Conservation (phyloP, 2,113 vertebrate genomes). For the Pica pica region DNA sequence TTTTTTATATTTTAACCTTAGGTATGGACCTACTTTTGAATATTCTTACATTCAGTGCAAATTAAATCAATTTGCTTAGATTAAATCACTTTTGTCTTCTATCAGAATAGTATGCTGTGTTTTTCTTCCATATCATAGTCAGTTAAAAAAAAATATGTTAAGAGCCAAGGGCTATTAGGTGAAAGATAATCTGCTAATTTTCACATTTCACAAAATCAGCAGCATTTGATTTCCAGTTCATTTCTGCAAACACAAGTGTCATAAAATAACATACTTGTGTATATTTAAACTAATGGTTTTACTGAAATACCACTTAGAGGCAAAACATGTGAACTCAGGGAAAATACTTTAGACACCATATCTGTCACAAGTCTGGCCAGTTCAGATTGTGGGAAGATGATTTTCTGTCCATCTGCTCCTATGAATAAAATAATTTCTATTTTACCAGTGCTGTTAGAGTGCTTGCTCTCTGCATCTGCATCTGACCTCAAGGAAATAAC, state of each 20-base stretch:
- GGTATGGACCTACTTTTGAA: not conserved
- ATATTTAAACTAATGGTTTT: not conserved
- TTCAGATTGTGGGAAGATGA: not conserved
- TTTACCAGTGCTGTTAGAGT: not conserved
- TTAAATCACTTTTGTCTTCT: not conserved
- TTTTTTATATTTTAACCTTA: not conserved
- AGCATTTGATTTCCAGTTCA: not conserved
- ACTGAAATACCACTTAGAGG: not conserved
- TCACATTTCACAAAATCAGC: not conserved
- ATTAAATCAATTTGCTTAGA: not conserved
- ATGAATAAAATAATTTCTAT: not conserved
- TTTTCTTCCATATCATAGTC: not conserved
- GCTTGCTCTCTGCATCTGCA: not conserved
- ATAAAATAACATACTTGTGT: not conserved
- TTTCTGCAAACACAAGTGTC: not conserved
- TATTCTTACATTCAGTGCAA: not conserved
- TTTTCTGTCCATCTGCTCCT: not conserved
- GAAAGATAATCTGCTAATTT: not conserved
- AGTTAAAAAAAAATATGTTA: not conserved
- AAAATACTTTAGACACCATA: not conserved
- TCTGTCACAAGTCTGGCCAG: not conserved
- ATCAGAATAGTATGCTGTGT: not conserved
- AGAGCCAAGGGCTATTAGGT: not conserved
- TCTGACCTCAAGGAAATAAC: not conserved
- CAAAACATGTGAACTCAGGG: not conserved